Evolutionary conservation across 2,797 vertebrate species (phyloP), one percentile per base, ranked within the genome.

Genomic region (Scleropages formosus): DNA sequence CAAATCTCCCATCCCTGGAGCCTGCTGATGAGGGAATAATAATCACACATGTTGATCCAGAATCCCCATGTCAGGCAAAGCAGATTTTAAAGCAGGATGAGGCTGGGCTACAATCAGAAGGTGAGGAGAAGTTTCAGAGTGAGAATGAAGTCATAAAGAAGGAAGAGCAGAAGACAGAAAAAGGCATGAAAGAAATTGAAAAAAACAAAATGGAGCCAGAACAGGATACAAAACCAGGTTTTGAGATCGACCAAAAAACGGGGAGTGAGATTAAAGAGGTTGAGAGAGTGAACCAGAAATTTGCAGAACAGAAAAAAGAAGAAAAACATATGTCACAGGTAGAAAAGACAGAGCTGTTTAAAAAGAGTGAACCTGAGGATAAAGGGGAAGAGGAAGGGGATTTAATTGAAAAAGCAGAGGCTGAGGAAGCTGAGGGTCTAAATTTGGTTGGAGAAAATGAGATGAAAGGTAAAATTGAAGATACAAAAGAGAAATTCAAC

Each of bases 351-450:
- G 88, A 83, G 31, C 72, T 56, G 58, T 79, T 76, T 12, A 91
- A 92, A 75, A 90, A 85, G 74, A 56, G 71, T 82, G 78, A 79
- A 73, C 79, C 82, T 67, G 89, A 90, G 60, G 83, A 85, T 47
- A 88, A 90, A 49, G 84, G 83, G 2, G 89, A 91, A 63, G 91
- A 92, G 72, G 92, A 91, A 70, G 92, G 92, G 67, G 91, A 93
- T 70, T 91, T 88, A 20, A 86, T 95, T 80, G 94, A 96, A 85
- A 96, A 97, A 83, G 95, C 94, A 22, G 95, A 96, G 80, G 82
- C 96, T 73, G 95, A 97, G 82, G 94, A 94, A 80, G 93, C 94
- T 44, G 95, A 96, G 82, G 95, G 95, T 78, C 83, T 92, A 63
- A 90, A 93, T 60, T 89, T 84, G 68, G 82, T 91, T 83, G 92